phyloP scores from a whole-genome alignment of 1,140 invertebrate species.

The Pantala flavescens region DNA sequence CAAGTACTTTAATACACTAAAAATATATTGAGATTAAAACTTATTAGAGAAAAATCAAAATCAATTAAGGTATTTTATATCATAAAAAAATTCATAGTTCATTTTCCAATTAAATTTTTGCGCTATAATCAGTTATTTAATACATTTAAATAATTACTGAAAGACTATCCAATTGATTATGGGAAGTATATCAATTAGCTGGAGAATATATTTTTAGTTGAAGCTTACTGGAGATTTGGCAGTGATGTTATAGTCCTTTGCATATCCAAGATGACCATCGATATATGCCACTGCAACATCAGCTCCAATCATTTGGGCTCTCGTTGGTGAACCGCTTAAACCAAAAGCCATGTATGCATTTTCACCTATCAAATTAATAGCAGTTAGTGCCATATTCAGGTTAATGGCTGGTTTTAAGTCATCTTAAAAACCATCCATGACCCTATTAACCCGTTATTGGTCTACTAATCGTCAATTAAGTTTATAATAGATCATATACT shows the following conservation, averaged over 20 bases:
- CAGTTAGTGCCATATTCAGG: no score
- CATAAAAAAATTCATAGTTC: no score
- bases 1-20: conserved; percentile 73
- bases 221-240: conserved; percentile 61
- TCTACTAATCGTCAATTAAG: no score
- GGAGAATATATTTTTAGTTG: conserved; percentile 12
- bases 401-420: no score
- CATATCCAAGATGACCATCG: conserved; percentile 57
- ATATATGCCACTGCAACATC: conserved; percentile 72
- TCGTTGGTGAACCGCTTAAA: conserved; percentile 57
- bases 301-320: conserved; percentile 71
- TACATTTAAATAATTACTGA: conserved; percentile 1
- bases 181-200: no score
- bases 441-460: no score
- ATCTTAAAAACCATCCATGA: no score
- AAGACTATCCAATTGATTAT: neutral
- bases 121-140: no score
- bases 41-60: neutral
- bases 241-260: conserved; percentile 76
- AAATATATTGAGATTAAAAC: conserved; percentile 14
- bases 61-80: neutral
- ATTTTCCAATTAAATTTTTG: no score
- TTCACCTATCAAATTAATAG: conserved; percentile 42
- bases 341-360: conserved; percentile 83
- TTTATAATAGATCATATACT: no score